Evolutionary conservation across 2,888 invertebrate species (phyloP), one percentile per base, ranked within the genome.

Genomic region (Ormyrus rosae): DNA sequence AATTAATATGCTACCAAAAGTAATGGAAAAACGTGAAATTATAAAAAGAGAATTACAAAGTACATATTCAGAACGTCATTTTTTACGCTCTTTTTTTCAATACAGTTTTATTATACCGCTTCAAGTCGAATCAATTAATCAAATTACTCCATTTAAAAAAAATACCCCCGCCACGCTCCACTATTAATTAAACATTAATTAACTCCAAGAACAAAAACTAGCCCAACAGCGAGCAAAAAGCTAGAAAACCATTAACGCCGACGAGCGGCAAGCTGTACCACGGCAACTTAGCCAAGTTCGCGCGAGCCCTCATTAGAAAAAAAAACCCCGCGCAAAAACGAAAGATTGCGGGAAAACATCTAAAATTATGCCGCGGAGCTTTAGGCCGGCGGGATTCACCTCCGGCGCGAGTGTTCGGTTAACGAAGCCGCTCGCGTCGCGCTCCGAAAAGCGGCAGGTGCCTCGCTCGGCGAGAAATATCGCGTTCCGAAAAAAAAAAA

Each of bases 371-470:
- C 19, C 46, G 50, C 13, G 11, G 64, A 48, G 56, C 71, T 71
- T 78, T 71, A 75, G 19, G 34, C 34, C 1, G 19, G 19, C 2
- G 34, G 46, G 60, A 74, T 78, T 81, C 51, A 48, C 69, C 72
- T 58, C 70, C 65, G 48, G 34, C 45, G 45, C 45, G 45, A 65
- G 72, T 71, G 68, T 68, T 82, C 78, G 78, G 80, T 82, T 82
- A 82, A 75, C 79, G 50, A 81, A 75, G 78, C 68, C 74, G 63
- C 60, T 60, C 63, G 61, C 63, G 61, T 13, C 45, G 6, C 46
- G 13, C 46, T 61, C 56, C 34, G n/a, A 74, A 51, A 69, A 63
- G 7, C 9, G 55, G 5, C 10, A 34, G 34, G 34, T 34, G 34
- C 34, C 19, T 19, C 19, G 34, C 34, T 34, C 34, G 34, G 34